Base-by-base conservation (phyloP, 2,888 invertebrate species). In the Cacoxenus indagator region DNA sequence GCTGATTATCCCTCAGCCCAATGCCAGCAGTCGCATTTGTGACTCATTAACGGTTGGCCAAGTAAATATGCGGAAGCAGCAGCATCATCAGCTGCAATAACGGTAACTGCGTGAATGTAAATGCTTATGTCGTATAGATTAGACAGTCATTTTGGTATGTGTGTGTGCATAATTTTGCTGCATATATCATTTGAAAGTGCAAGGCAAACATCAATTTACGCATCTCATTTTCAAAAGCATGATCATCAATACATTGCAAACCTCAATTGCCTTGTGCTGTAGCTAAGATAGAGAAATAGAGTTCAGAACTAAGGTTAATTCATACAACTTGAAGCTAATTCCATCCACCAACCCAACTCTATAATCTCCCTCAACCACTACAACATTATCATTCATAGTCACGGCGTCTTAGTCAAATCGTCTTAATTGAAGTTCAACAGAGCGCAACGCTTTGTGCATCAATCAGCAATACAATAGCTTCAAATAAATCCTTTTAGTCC, bases 21-120 rank as follows among this genome's bases (percentile, higher is more conserved):
- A 65, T 67, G 71, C 69, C 67, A 67, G 11, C 43, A 62, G 45
- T 26, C 45, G 26, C 45, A 77, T 78, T 77, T 80, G 83, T 77
- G 83, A 82, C 81, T 83, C 80, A 83, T 83, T 83, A 83, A 81
- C 76, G 83, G 80, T 75, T 83, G 76, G 77, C 27, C 75, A 70
- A 73, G 77, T 65, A 67, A 37, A 66, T 45, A 37, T 27, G 22
- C 9, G n/a, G n/a, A n/a, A n/a, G n/a, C n/a, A n/a, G n/a, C n/a
- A n/a, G n/a, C n/a, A n/a, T n/a, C n/a, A n/a, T n/a, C n/a, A n/a
- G n/a, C n/a, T n/a, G n/a, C n/a, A n/a, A n/a, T n/a, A n/a, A n/a
- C n/a, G n/a, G n/a, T n/a, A 57, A 69, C 76, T 78, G 24, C 24
- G n/a, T 24, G 27, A 45, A 11, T 69, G 71, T 45, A 11, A 54